These are phyloP conservation scores for Myopa testacea DNA, from an alignment of 2,888 invertebrate genomes.

Conservation along the genomic window DNA sequence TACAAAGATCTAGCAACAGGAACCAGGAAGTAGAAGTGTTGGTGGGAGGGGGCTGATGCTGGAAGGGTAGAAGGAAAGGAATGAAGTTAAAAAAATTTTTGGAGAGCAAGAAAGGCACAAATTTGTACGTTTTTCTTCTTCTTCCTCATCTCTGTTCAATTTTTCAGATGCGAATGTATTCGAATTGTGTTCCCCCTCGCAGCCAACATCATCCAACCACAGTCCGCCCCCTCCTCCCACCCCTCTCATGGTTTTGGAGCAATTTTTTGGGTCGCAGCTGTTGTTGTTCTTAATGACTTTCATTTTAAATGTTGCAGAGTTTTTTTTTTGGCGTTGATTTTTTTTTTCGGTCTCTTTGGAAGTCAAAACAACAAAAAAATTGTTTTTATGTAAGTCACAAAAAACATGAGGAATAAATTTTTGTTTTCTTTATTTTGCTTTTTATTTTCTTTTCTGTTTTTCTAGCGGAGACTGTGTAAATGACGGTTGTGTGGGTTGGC, in stretches of 20 bases:
- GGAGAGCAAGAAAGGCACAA: background rate
- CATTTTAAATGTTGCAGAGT: conserved; percentile 31
- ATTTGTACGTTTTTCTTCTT: conserved; percentile 5
- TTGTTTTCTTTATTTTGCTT: background rate
- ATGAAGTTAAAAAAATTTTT: background rate
- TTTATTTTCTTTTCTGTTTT: background rate
- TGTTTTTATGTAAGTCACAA: background rate
- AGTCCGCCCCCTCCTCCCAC: background rate
- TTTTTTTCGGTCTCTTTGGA: background rate
- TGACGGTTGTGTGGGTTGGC: conserved; percentile 17
- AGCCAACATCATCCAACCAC: too few relatives aligned
- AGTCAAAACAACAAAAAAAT: background rate
- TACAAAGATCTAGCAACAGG: too few relatives aligned
- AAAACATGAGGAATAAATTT: conserved; percentile 48
- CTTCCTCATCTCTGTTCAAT: background rate
- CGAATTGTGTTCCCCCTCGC: too few relatives aligned
- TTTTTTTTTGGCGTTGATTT: background rate
- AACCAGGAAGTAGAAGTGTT: too few relatives aligned
- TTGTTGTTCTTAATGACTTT: conserved; percentile 31
- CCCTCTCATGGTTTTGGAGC: background rate
- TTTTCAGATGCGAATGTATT: too few relatives aligned
- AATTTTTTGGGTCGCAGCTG: conserved; percentile 2
- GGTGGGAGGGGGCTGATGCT: too few relatives aligned
- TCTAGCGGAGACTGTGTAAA: background rate
- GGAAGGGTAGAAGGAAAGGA: too few relatives aligned